Evolutionary conservation across 2,888 invertebrate genomes (phyloP), one percentile per base, ranked within the genome.

Genomic region (Sympetrum striolatum): DNA sequence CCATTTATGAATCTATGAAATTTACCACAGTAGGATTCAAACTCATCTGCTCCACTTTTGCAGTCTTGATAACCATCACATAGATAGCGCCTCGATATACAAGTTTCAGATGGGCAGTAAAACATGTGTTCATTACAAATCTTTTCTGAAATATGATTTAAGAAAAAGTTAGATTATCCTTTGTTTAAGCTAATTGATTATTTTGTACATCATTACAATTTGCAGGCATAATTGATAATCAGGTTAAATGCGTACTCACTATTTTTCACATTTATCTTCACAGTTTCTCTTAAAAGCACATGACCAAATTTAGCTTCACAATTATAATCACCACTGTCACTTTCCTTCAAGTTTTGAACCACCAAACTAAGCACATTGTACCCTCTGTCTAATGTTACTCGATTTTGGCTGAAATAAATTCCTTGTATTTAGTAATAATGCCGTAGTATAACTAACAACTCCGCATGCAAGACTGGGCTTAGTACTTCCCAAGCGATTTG

Each of bases 1-100:
- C n/a, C n/a, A n/a, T 53, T 53, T 18, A 10, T 14, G 48, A 12
- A 14, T 48, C 48, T 48, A 1, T 18, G 14, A 44, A 39, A 91
- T 92, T 92, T 93, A 94, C 94, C 94, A 93, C 94, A 92, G 93
- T 94, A 92, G 58, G 93, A 93, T 31, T 91, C 90, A 91, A 93
- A 93, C 92, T 95, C 95, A 92, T 95, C 95, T 58, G 94, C 94
- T 39, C 94, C 94, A 92, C 94, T 94, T 91, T 93, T 94, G 92
- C 95, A 95, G 92, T 95, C 95, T 31, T 92, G 92, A 91, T 93
- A 94, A 3, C 95, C 95, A 93, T 95, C 95, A 92, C 95, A 95
- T 10, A 94, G 93, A 92, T 94, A 95, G 92, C 94, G 94, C 82
- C 93, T 93, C 91, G 93, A 93, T 58, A 95, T 95, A 92, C 95